Conservation (phyloP, 2,113 vertebrate species). For the human (Homo sapiens) region DNA sequence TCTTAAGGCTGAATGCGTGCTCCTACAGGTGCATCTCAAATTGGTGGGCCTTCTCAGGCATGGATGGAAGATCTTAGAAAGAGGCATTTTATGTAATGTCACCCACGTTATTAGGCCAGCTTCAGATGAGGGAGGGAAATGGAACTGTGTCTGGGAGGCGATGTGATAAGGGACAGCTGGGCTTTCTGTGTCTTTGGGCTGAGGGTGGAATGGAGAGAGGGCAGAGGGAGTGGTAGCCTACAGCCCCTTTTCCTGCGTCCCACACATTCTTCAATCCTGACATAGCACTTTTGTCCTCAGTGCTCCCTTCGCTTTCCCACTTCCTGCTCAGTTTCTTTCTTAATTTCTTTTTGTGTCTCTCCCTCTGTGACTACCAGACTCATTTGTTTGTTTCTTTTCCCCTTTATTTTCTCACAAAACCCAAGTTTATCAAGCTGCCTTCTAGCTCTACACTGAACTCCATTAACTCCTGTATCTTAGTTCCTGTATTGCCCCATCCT, state of each 20-base stretch:
- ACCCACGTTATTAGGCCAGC: not conserved
- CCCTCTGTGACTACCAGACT: not conserved
- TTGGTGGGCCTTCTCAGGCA: not conserved
- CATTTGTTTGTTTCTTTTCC: not conserved
- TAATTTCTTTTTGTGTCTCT: not conserved
- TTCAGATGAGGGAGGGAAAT: not conserved
- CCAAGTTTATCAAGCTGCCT: not conserved
- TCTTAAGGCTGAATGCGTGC: no score
- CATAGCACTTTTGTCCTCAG: not conserved
- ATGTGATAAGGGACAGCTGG: not conserved
- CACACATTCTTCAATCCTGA: not conserved
- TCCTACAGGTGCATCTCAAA: not conserved
- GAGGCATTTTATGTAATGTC: not conserved
- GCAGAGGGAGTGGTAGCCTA: not conserved
- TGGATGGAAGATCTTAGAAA: not conserved
- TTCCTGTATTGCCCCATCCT: not conserved
- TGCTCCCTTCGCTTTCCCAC: not conserved
- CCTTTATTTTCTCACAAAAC: not conserved
- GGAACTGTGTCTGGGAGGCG: not conserved
- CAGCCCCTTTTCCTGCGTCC: not conserved
- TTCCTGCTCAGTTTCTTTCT: not conserved
- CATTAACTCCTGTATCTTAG: not conserved
- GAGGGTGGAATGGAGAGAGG: not conserved
- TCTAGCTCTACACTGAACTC: not conserved
- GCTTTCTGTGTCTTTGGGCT: not conserved